Conservation (phyloP, 2,888 invertebrate species). For the Mesorhabditis sp. region DNA sequence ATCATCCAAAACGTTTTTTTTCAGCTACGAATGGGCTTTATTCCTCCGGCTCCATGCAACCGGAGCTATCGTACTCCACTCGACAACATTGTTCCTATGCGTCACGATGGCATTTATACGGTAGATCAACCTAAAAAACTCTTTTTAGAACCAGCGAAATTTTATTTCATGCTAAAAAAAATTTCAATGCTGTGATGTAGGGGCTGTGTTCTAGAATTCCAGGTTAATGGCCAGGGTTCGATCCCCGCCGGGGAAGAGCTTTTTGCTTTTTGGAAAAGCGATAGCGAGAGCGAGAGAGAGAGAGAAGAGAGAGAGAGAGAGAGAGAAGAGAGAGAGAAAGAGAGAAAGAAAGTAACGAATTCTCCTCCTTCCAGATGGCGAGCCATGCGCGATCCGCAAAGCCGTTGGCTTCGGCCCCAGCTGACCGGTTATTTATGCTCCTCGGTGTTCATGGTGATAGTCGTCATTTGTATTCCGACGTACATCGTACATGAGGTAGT, state of each 20-base stretch:
- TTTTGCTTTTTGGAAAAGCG: no score
- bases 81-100: conserved; percentile 29
- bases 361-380: conserved; percentile 8
- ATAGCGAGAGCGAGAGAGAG: no score
- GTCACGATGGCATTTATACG: conserved; percentile 17
- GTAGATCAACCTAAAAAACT: background rate
- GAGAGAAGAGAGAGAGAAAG: no score
- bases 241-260: no score
- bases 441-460: conserved; percentile 10
- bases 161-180: background rate
- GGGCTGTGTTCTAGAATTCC: no score
- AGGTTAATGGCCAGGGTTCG: no score
- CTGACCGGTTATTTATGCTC: conserved; percentile 11
- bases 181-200: no score
- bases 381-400: background rate
- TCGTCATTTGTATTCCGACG: conserved; percentile 13
- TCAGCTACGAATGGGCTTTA: conserved; percentile 24
- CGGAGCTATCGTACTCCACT: conserved; percentile 30
- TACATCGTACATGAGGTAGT: conserved; percentile 16
- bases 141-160: background rate
- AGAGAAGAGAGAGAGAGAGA: no score
- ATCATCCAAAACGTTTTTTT: background rate
- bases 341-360: background rate
- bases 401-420: background rate
- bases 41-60: conserved; percentile 31